A percentile compares a stretch with the other conserved stretches of the same genome.
These are phyloP conservation scores for Halictus rubicundus DNA, from an alignment of 1,140 invertebrate genomes.

Conservation along the genomic window DNA sequence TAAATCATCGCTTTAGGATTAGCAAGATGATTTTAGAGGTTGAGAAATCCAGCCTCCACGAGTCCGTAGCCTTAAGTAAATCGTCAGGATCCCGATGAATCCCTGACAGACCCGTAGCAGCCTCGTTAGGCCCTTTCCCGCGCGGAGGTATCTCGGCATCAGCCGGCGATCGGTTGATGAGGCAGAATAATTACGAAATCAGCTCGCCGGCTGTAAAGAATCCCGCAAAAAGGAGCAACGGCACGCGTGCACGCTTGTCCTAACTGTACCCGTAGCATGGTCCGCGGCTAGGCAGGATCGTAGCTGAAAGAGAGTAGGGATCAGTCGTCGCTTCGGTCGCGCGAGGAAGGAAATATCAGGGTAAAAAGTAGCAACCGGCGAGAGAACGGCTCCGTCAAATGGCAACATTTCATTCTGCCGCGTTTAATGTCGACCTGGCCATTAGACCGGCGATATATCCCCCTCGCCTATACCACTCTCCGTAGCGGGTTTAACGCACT, in stretches of 20 bases:
- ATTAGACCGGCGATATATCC: not conserved
- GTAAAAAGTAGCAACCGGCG: conserved; percentile 10
- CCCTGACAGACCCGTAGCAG: no score
- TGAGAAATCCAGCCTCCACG: no score
- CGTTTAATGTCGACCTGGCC: conserved; percentile 5
- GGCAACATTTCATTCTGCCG: conserved; percentile 16
- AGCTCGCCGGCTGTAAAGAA: not conserved
- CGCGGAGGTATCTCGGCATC: no score
- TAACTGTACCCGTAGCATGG: not conserved
- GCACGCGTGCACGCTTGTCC: not conserved
- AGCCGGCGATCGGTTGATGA: not conserved
- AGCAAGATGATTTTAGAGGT: no score
- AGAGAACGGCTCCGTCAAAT: conserved; percentile 10
- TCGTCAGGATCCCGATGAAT: no score
- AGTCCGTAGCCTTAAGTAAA: no score
- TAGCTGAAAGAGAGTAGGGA: not conserved
- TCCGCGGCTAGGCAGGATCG: no score
- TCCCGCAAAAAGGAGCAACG: not conserved
- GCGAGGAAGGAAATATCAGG: not conserved
- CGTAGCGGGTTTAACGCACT: conserved; percentile 8
- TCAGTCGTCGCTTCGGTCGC: no score
- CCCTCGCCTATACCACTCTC: no score
- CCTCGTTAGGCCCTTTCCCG: no score
- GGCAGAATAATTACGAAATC: not conserved
- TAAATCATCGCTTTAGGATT: no score